A percentile compares a stretch with the other conserved stretches of the same genome.
These are phyloP conservation scores for Eubucco bourcierii DNA, from an alignment of 2,113 vertebrate species.

Conservation along the genomic window DNA sequence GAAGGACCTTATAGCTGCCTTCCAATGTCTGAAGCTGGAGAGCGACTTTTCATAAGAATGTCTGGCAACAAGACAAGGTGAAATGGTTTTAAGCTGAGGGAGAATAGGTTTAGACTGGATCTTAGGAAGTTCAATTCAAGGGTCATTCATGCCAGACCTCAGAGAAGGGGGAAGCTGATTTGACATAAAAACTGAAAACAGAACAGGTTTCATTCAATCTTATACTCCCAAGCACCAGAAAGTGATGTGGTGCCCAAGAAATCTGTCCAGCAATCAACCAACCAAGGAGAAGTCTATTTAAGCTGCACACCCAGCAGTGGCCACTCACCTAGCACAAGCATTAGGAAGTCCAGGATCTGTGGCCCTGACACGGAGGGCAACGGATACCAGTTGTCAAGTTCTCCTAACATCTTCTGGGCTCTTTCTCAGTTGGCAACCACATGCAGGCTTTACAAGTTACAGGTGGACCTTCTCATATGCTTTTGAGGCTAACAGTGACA, in stretches of 20 bases:
- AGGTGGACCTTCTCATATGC: neutral
- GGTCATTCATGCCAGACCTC: neutral
- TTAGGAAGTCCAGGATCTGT: neutral
- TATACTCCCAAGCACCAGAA: neutral
- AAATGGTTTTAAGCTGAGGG: no score
- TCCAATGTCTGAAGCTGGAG: no score
- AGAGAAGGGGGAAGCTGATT: neutral
- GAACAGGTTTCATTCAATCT: neutral
- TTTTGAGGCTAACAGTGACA: fast-evolving
- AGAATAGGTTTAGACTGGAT: no score
- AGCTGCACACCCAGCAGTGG: neutral
- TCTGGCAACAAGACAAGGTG: no score
- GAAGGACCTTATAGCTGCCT: no score
- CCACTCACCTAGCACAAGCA: neutral
- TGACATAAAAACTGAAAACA: neutral
- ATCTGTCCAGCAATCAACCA: neutral
- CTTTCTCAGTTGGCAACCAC: neutral
- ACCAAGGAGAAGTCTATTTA: neutral
- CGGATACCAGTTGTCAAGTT: neutral
- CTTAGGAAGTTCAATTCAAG: no score
- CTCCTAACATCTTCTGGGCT: neutral
- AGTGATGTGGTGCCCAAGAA: neutral
- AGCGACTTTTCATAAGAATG: no score
- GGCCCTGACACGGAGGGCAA: fast-evolving
- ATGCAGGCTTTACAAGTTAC: neutral